Base-by-base conservation (phyloP, 2,888 invertebrate genomes). In the Patella caerulea region DNA sequence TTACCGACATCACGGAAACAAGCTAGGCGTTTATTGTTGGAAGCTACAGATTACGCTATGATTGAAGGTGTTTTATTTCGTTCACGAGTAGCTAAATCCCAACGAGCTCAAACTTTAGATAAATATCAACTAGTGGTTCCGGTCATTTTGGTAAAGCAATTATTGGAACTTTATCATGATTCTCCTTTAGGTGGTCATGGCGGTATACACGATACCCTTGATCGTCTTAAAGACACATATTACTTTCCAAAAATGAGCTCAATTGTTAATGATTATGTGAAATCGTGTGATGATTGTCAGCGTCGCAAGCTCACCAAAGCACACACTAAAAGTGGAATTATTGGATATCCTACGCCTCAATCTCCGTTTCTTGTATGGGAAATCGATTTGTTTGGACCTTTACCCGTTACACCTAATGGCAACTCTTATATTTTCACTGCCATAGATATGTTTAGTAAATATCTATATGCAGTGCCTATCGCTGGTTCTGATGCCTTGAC, bases 1-100 rank as follows among this genome's bases (percentile, higher is more conserved):
- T 74, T 77, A 29, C 81, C 79, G 14, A 55, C 70, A n/a, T 77
- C 77, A 3, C 81, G 79, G 55, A 80, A 79, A 65, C 34, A 45
- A 65, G 75, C 81, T 2, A 56, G 79, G 7, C 55, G 69, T 24
- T 17, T 83, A 14, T 45, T 82, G n/a, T 45, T 82, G 15, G 53
- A 76, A 70, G 72, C 56, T 2, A 52, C 72, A 15, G 81, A 83
- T 71, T 82, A 79, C 59, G 71, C 69, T 14, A 14, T 79, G 4
- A 54, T 79, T 45, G 77, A 81, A 55, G 74, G 71, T 3, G 34
- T 81, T 24, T 24, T 83, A 34, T 83, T 80, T 77, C 78, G 79
- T 70, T 54, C 71, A 14, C 72, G 75, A 11, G n/a, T 71, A n/a
- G 53, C 74, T 3, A 80, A 79, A 72, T 69, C 79, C 9, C 71